Evolutionary conservation across 2,113 vertebrate species (phyloP).

Genomic region (Ursus arctos): DNA sequence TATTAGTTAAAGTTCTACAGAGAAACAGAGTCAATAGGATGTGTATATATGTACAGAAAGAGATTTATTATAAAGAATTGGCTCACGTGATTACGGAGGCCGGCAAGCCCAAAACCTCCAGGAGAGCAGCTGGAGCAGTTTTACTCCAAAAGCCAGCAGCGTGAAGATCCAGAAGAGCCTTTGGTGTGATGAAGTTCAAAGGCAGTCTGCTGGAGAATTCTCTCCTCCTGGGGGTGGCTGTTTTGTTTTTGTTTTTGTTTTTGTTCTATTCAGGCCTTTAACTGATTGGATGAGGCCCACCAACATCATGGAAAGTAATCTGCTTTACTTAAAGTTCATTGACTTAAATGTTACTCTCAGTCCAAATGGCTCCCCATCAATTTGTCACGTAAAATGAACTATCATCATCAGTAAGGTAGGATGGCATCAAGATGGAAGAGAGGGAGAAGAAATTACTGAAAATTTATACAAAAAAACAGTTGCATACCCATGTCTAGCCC

Average conservation of each 20-base stretch:
- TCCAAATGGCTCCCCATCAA: not conserved
- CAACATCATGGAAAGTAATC: not conserved
- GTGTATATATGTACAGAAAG: not conserved
- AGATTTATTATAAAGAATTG: not conserved
- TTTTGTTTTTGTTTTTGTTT: not conserved
- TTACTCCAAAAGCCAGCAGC: not conserved
- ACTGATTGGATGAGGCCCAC: too few relatives aligned
- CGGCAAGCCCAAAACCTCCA: not conserved
- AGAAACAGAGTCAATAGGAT: not conserved
- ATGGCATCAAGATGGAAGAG: not conserved
- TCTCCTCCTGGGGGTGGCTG: not conserved
- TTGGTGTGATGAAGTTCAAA: not conserved
- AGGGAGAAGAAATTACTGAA: not conserved
- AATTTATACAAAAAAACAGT: not conserved
- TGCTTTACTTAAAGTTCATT: not conserved
- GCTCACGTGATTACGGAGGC: not conserved
- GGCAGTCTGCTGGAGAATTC: not conserved
- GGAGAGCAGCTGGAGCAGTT: not conserved
- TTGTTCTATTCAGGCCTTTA: not conserved
- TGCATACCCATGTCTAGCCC: too few relatives aligned
- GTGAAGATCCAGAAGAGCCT: not conserved
- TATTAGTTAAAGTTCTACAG: not conserved
- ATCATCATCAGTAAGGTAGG: not conserved
- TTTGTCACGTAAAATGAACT: not conserved
- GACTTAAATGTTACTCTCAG: not conserved